Base-by-base conservation (phyloP, 2,888 invertebrate genomes). In the Stenotaenia linearis region DNA sequence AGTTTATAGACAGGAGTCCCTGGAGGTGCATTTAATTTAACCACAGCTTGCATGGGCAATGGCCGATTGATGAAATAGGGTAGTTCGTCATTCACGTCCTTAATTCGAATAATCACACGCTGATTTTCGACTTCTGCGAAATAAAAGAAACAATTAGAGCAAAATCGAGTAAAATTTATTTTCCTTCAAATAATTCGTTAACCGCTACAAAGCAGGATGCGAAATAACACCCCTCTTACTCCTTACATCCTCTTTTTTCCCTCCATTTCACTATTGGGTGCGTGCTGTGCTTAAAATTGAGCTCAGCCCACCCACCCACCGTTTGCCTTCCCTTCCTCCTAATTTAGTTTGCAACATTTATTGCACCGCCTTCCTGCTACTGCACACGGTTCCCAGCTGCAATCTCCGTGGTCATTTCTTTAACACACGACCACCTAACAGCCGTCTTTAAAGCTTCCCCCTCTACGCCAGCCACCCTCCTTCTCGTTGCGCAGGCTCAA, bases 31-130 rank as follows among this genome's bases (percentile, higher is more conserved):
- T 97, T 97, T 79, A 96, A 90, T 85, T 97, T 96, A 0, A 98
- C 97, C 81, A 98, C 97, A 0, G 98, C 95, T 87, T 97, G 95
- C 95, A 97, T 98, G 21, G 98, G 98, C 82, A 95, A 88, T 0
- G 98, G 98, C 0, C 95, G 91, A 88, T 98, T 99, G 88, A 97
- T 94, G 89, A 99, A 98, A 87, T 96, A 95, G 0, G 98, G 97
- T 0, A 94, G 93, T 87, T 98, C 98, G 86, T 98, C 98, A 88
- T 98, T 98, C 79, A 97, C 94, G 87, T 98, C 97, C 85, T 94
- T 93, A 82, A 98, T 93, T 87, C 94, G 94, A 85, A 98, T 95
- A 83, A 96, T 96, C 79, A 97, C 95, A 78, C 97, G 91, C 86
- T 97, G 95, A 88, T 95, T 95, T 89, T 97, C 97, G 83, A 96